Evolutionary conservation across 2,888 invertebrate genomes (phyloP).

Genomic region (Pharmacophagus antenor): DNA sequence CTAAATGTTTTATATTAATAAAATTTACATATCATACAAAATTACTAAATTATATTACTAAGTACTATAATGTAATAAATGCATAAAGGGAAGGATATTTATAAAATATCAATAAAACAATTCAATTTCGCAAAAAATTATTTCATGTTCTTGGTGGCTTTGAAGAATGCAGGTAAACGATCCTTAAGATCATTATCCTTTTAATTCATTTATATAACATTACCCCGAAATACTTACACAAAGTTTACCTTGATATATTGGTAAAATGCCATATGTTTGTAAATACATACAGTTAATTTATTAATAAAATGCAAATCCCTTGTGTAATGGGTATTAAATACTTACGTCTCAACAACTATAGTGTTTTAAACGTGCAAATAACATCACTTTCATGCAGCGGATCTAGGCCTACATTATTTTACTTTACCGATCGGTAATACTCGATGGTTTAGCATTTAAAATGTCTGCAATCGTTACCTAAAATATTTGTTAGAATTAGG

Average conservation of each 20-base stretch:
- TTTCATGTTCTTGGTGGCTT: not conserved
- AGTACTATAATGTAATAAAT: slow-evolving; percentile 19
- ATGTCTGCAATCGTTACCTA: slow-evolving; percentile 54
- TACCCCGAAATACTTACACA: slow-evolving; percentile 14
- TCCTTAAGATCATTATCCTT: not conserved
- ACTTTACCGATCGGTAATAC: slow-evolving; percentile 61
- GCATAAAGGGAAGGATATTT: slow-evolving; percentile 20
- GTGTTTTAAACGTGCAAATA: slow-evolving; percentile 55
- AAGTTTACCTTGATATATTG: slow-evolving; percentile 10
- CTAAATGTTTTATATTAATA: slow-evolving; percentile 12
- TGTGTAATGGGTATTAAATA: slow-evolving; percentile 25
- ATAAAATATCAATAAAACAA: slow-evolving; percentile 41
- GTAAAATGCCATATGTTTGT: slow-evolving; percentile 6
- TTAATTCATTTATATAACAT: slow-evolving; percentile 6
- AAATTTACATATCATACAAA: slow-evolving; percentile 20
- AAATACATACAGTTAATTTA: not conserved
- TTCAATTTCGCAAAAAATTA: slow-evolving; percentile 48
- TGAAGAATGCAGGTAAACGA: not conserved
- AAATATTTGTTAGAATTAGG: slow-evolving; percentile 50
- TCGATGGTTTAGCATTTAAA: slow-evolving; percentile 57
- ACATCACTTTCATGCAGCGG: slow-evolving; percentile 68
- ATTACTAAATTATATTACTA: slow-evolving; percentile 10
- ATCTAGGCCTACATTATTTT: slow-evolving; percentile 47
- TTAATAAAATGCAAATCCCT: slow-evolving; percentile 20
- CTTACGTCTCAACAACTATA: slow-evolving; percentile 47